These are phyloP conservation scores for Hyles euphorbiae DNA, from an alignment of 1,140 invertebrate genomes.

Conservation along the genomic window DNA sequence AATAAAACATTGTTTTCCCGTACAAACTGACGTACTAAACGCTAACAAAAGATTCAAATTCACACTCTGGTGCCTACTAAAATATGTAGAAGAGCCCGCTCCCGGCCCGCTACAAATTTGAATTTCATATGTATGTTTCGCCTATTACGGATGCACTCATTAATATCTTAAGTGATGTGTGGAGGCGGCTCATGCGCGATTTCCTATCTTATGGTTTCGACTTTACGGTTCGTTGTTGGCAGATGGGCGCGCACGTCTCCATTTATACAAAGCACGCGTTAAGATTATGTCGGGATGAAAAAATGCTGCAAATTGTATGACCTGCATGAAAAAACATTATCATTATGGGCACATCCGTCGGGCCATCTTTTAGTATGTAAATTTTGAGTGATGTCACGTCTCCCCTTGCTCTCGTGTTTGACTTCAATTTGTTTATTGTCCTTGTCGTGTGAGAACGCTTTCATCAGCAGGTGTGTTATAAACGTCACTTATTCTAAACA, in stretches of 20 bases:
- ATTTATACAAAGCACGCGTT: constrained; percentile 53
- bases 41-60: constrained; percentile 73
- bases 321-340: constrained; percentile 70
- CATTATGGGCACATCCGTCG: constrained; percentile 45
- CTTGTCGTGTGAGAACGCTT: not conserved
- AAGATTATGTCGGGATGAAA: constrained; percentile 64
- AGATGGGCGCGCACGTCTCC: constrained; percentile 17
- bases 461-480: not conserved
- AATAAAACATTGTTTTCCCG: constrained; percentile 42
- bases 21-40: constrained; percentile 52
- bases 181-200: constrained; percentile 27
- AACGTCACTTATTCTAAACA: not conserved
- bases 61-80: constrained; percentile 70
- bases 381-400: constrained; percentile 42
- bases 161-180: constrained; percentile 73
- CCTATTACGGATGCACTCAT: constrained; percentile 74
- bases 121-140: constrained; percentile 74
- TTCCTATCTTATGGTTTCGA: constrained; percentile 36
- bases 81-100: constrained; percentile 69
- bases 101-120: constrained; percentile 69
- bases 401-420: constrained; percentile 22
- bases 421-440: constrained; percentile 29
- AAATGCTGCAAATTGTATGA: constrained; percentile 72
- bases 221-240: constrained; percentile 13
- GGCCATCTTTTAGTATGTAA: constrained; percentile 64